A percentile compares a stretch with the other conserved stretches of the same genome.
Conservation (phyloP, 2,888 invertebrate species). For the Drosophila flavopinicola region DNA sequence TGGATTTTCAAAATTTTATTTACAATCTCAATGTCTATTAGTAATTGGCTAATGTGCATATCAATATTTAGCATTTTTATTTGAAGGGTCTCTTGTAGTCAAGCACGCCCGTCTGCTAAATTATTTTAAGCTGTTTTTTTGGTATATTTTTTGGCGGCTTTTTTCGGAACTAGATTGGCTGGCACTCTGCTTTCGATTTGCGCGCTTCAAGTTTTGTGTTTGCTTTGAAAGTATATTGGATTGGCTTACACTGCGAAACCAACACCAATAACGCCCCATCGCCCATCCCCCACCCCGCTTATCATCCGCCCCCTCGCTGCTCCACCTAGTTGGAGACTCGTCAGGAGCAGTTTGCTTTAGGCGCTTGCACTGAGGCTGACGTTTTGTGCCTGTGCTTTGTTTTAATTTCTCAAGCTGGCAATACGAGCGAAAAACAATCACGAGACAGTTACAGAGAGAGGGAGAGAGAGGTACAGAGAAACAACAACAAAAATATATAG, state of each 20-base stretch:
- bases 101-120: no score
- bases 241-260: conserved; percentile 42
- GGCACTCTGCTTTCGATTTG: conserved; percentile 43
- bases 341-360: conserved; percentile 20
- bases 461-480: not conserved
- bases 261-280: not conserved
- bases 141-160: conserved; percentile 27
- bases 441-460: not conserved
- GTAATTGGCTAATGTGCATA: no score
- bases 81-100: conserved; percentile 14
- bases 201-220: conserved; percentile 70
- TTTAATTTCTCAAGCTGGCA: conserved; percentile 51
- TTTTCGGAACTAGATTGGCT: conserved; percentile 60
- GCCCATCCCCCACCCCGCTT: not conserved
- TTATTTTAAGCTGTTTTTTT: conserved; percentile 2
- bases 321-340: no score
- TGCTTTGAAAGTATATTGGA: conserved; percentile 79
- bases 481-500: not conserved
- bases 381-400: conserved; percentile 51
- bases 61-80: not conserved
- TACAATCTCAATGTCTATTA: no score
- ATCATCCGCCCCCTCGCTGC: no score
- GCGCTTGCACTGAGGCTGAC: conserved; percentile 41
- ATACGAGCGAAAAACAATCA: conserved; percentile 45
- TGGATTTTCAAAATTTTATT: no score